Base-by-base conservation (phyloP, 2,113 vertebrate genomes). In the Ondatra zibethicus region DNA sequence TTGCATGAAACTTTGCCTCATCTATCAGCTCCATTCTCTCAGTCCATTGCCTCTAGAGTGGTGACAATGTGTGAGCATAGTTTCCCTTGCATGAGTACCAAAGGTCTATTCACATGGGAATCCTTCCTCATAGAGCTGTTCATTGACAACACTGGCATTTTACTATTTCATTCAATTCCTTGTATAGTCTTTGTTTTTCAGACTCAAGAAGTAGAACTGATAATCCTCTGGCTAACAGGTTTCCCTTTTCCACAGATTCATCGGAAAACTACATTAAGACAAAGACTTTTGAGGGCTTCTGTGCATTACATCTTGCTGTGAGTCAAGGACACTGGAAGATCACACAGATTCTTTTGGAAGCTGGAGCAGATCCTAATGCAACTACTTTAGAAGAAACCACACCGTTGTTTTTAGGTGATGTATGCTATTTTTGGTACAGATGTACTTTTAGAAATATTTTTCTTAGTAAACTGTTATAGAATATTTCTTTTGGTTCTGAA, bases 391-490 rank as follows among this genome's bases (percentile, higher is more conserved):
- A 99, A 39, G 98, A 98, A 31, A 99, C 99, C 87, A 99, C 99
- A 0, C 99, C 99, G 0, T 97, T 99, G 31, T 99, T 99, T 96
- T 98, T 99, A 98, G 99, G 99, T 99, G 97, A 97, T 68, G 47
- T 8, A 1, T 72, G 29, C 75, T 90, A 4, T 89, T 93, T 88
- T 45, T 93, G 61, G 27, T 91, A 52, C 12, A 96, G 85, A 84
- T 86, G 39, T 0, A 86, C 11, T 63, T 95, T 61, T 80, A 50
- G 7, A 70, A 66, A 68, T 58, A 36, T 68, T 50, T 82, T 91
- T 61, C 9, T 77, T 82, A 72, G 88, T 86, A 77, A 96, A 87
- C 58, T 97, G 10, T 65, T 92, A 45, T 85, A 85, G 45, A 81
- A 84, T 91, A 0, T n/a, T 85, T 82, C 39, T 66, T n/a, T 10